Base-by-base conservation (phyloP, 2,113 vertebrate genomes). In the Carettochelys insculpta region DNA sequence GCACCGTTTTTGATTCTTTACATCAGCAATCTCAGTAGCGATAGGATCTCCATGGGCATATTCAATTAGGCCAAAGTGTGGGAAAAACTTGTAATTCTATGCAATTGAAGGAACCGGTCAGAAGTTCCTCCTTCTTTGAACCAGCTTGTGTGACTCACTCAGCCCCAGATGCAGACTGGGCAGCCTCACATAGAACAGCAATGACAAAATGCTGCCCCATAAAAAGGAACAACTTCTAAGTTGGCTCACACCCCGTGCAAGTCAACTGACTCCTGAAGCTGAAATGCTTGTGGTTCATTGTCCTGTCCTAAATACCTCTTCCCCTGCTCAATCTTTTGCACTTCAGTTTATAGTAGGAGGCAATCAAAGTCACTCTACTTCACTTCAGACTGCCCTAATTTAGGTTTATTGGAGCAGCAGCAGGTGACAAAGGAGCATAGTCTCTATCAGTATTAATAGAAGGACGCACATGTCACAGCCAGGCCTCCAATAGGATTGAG, bases 271-370 rank as follows among this genome's bases (percentile, higher is more conserved):
- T 10, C 45, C 29, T 81, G 25, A n/a, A 17, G n/a, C 51, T 89
- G 38, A 25, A 47, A 17, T 31, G 14, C 61, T 45, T 41, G 19
- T 22, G 24, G 10, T 45, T 73, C 10, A 27, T 27, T 73, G 38
- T 54, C 22, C 29, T 16, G 27, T 83, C 73, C 19, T 34, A 34
- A 90, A 53, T n/a, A 65, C 87, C 38, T 83, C 10, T 71, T 80
- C 45, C 0, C 0, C 51, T 61, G 25, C 41, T 87, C 34, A 75
- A 29, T 51, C 9, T 3, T 3, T 27, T 31, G 1, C 38, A 45
- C 83, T 92, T 95, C n/a, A 86, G 80, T 6, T 75, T 34, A 41
- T 77, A 88, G 54, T 31, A 11, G 19, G 51, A 52, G 16, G 43
- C 6, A 76, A 79, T 80, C 22, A 7, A 88, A 82, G 71, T 76